Conservation (phyloP, 2,797 vertebrate species). For the Poeciliopsis gracilis region DNA sequence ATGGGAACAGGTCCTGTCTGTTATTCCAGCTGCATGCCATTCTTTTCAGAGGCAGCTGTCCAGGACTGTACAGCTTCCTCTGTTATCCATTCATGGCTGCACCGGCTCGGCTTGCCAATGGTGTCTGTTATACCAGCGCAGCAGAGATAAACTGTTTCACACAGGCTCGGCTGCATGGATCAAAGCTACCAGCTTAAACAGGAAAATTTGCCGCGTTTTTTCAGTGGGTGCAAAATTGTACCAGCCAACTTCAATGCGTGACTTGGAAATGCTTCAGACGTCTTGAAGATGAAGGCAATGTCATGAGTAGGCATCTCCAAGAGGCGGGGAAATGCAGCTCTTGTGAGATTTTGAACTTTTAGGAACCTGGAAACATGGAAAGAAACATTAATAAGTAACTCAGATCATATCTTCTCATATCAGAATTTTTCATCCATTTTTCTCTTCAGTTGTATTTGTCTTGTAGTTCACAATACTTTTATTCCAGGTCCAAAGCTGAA, state of each 20-base stretch:
- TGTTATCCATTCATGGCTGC: conserved; percentile 73
- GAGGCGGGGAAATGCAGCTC: conserved; percentile 37
- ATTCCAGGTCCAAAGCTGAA: neutral
- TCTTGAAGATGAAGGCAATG: conserved; percentile 36
- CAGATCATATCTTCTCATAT: neutral
- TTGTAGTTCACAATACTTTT: neutral
- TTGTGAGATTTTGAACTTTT: conserved; percentile 33
- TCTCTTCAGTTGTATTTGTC: neutral
- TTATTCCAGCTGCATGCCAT: conserved; percentile 77
- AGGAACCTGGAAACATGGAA: conserved; percentile 26
- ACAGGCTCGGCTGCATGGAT: conserved; percentile 18
- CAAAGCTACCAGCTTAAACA: conserved; percentile 19
- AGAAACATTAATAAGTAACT: conserved; percentile 13
- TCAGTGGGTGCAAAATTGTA: conserved; percentile 18
- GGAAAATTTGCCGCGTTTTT: conserved; percentile 21
- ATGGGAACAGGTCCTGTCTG: conserved; percentile 69
- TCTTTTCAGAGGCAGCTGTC: conserved; percentile 73
- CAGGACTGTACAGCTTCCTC: conserved; percentile 62
- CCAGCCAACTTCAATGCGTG: conserved; percentile 24
- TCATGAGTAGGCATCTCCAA: conserved; percentile 27
- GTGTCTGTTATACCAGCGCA: conserved; percentile 52
- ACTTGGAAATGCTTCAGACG: conserved; percentile 36
- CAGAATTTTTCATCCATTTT: neutral
- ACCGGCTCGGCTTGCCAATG: conserved; percentile 48
- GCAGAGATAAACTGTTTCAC: conserved; percentile 57